A percentile compares a stretch with the other conserved stretches of the same genome.
These are phyloP conservation scores for Eptatretus atami DNA, from an alignment of 2,797 vertebrate genomes.

Conservation along the genomic window DNA sequence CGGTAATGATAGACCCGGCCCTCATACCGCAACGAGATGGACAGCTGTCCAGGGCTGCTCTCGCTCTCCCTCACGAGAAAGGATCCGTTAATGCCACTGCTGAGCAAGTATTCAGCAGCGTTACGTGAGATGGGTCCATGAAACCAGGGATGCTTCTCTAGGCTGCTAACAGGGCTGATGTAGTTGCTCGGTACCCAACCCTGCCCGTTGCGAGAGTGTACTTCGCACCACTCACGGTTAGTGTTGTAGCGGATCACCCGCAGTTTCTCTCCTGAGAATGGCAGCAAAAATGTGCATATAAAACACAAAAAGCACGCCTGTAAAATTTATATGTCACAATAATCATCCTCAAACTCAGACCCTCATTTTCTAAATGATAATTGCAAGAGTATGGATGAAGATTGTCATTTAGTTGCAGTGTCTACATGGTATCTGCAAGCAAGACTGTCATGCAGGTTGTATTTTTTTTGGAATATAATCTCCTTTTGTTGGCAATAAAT, in stretches of 20 bases:
- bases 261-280: slow-evolving; percentile 50
- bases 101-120: slow-evolving; percentile 75
- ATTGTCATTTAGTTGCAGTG: too few relatives aligned
- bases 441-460: too few relatives aligned
- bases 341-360: too few relatives aligned
- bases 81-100: slow-evolving; percentile 87
- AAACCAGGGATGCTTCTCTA: slow-evolving; percentile 97
- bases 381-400: too few relatives aligned
- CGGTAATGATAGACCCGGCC: slow-evolving; percentile 91
- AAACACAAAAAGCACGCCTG: too few relatives aligned
- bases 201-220: slow-evolving; percentile 80
- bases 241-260: slow-evolving; percentile 84
- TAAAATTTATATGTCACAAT: too few relatives aligned
- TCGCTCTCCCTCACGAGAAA: slow-evolving; percentile 86
- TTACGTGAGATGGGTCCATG: slow-evolving; percentile 81
- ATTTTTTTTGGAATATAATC: too few relatives aligned
- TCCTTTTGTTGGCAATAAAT: too few relatives aligned
- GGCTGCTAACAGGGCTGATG: slow-evolving; percentile 83
- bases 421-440: too few relatives aligned
- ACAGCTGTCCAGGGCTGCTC: slow-evolving; percentile 83
- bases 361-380: too few relatives aligned
- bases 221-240: slow-evolving; percentile 93
- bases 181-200: slow-evolving; percentile 99
- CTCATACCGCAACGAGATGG: slow-evolving; percentile 72
- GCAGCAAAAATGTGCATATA: too few relatives aligned